Evolutionary conservation across 1,140 invertebrate species (phyloP), one percentile per base, ranked within the genome.

Genomic region (Eurosta solidaginis): DNA sequence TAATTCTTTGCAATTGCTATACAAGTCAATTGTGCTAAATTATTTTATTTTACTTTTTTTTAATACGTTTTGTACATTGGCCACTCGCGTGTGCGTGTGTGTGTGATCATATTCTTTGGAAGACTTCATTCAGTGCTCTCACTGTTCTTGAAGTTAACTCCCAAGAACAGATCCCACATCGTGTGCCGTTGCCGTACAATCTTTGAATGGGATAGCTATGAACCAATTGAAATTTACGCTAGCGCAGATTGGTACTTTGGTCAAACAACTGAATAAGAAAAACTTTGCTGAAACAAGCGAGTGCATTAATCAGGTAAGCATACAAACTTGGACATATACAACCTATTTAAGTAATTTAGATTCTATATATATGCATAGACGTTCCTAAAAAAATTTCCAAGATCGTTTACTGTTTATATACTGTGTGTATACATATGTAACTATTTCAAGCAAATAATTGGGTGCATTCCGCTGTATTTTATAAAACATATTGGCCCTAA

Each of bases 261-360:
- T 98, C 92, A 92, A 93, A 89, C 97, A 95, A 92, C 93, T 97
- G 91, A 96, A 92, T 89, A 97, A 97, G 92, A 96, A 96, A 92
- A 98, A 97, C 91, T 96, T 94, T 89, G 92, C 92, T 89, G 93
- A 94, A 89, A 95, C 96, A 85, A 88, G 81, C 80, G 82, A 85
- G 54, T 82, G 82, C 81, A 82, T 91, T 82, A 87, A 88, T 79
- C 89, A 90, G 89, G 90, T 90, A 82, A n/a, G n/a, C n/a, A n/a
- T n/a, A n/a, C n/a, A n/a, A n/a, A n/a, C n/a, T n/a, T n/a, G n/a
- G n/a, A n/a, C n/a, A n/a, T n/a, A n/a, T n/a, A n/a, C n/a, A n/a
- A n/a, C n/a, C n/a, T n/a, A n/a, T n/a, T n/a, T n/a, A n/a, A n/a
- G n/a, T n/a, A n/a, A n/a, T n/a, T n/a, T n/a, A n/a, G n/a, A n/a